Conservation (phyloP, 2,113 vertebrate genomes). For the Myocastor coypus region DNA sequence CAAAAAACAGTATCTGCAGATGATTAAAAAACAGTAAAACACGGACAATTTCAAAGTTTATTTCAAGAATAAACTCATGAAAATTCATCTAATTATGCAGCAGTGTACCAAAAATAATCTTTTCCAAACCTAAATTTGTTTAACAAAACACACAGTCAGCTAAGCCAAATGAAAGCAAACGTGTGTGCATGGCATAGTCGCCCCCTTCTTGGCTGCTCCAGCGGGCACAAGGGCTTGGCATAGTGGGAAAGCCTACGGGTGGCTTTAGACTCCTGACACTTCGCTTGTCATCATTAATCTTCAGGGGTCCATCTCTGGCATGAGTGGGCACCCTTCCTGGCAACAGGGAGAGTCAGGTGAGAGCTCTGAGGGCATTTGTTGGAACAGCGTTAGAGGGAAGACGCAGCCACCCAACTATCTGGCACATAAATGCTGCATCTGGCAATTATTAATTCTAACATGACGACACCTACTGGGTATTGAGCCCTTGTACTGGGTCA, state of each 20-base stretch:
- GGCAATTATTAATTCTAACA: background rate
- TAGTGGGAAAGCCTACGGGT: background rate
- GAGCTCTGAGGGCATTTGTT: background rate
- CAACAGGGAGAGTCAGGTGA: background rate
- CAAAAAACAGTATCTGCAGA: slow-evolving; percentile 75
- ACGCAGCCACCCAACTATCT: background rate
- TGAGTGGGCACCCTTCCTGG: background rate
- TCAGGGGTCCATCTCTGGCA: background rate
- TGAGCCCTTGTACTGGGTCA: background rate
- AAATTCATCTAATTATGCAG: slow-evolving; percentile 79
- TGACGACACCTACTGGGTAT: background rate
- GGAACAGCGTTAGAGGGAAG: background rate
- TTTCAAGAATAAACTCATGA: slow-evolving; percentile 81
- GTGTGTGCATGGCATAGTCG: slow-evolving; percentile 67
- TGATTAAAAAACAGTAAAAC: slow-evolving; percentile 85
- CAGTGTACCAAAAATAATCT: slow-evolving; percentile 83
- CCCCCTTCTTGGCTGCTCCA: slow-evolving; percentile 37
- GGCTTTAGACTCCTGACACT: background rate
- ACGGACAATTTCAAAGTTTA: slow-evolving; percentile 83
- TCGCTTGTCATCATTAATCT: background rate
- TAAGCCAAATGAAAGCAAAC: slow-evolving; percentile 77
- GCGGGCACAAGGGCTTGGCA: slow-evolving; percentile 66
- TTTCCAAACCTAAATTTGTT: slow-evolving; percentile 80
- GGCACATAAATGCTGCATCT: too few relatives aligned
- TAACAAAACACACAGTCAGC: slow-evolving; percentile 80